Percentiles rank a stretch among this genome's conserved stretches.
Evolutionary conservation across 2,888 invertebrate species (phyloP).

Genomic region (Macropis europaea): DNA sequence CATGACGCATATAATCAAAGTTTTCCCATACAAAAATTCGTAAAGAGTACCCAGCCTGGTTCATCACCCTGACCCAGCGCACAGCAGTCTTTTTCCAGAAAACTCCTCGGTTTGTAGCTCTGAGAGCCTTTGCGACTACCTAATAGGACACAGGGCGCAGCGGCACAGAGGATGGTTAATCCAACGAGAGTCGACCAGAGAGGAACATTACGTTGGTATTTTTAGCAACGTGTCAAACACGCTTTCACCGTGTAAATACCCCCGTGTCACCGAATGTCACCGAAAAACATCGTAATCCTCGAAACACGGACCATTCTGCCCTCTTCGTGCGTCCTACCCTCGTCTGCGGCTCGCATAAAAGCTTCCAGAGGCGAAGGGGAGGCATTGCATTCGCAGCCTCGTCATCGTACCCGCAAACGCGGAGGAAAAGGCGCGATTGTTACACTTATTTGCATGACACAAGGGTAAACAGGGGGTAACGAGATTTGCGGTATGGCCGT

Average conservation of each 20-base stretch:
- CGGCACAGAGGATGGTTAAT: too few species aligned
- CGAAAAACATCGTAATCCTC: conserved; percentile 40
- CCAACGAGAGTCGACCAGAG: not conserved
- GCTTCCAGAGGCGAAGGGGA: not conserved
- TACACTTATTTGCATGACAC: conserved; percentile 75
- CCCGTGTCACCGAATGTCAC: conserved; percentile 1
- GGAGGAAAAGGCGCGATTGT: conserved; percentile 63
- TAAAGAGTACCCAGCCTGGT: too few species aligned
- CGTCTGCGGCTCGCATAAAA: too few species aligned
- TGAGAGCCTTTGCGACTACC: too few species aligned
- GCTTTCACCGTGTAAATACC: conserved; percentile 24
- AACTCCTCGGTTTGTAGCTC: too few species aligned
- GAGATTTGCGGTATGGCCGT: conserved; percentile 68
- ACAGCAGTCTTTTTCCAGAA: too few species aligned
- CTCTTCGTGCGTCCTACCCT: not conserved
- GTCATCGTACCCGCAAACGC: not conserved
- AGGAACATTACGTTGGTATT: conserved; percentile 27
- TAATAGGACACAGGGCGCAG: too few species aligned
- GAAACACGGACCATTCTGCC: conserved; percentile 4
- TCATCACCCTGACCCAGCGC: too few species aligned
- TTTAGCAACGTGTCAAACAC: conserved; percentile 31
- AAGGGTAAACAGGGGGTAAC: conserved; percentile 73
- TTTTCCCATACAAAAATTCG: too few species aligned
- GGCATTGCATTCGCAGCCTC: conserved; percentile 11
- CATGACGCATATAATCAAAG: too few species aligned